Conservation (phyloP, 2,113 vertebrate genomes). For the Anhinga rufa region DNA sequence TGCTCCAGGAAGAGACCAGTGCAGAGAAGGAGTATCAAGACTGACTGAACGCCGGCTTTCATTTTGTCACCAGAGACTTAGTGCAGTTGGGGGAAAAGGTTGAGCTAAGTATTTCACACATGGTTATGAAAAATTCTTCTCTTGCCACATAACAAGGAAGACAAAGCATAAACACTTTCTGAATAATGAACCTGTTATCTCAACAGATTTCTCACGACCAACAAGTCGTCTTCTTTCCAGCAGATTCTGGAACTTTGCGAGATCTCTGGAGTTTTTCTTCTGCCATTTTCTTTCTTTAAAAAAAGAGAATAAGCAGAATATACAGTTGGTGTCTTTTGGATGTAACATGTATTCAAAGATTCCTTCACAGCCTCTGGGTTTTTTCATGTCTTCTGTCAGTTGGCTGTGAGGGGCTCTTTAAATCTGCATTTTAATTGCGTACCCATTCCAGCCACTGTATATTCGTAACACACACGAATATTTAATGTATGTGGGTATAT, state of each 20-base stretch:
- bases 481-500: constrained; percentile 19
- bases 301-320: constrained; percentile 53
- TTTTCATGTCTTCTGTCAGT: constrained; percentile 8
- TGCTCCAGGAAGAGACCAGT: background rate
- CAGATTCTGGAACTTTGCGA: background rate
- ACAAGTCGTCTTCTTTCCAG: constrained; percentile 25
- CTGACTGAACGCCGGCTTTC: accelerated
- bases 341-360: constrained; percentile 21
- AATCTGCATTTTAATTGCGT: background rate
- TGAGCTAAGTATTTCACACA: background rate
- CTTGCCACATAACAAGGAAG: constrained; percentile 37
- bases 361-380: background rate
- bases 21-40: background rate
- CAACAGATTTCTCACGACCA: constrained; percentile 30
- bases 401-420: constrained; percentile 11
- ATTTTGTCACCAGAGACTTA: background rate
- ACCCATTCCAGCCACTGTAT: constrained; percentile 31
- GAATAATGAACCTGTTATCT: constrained; percentile 14
- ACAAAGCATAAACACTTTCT: constrained; percentile 5
- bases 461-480: background rate
- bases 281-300: constrained; percentile 57
- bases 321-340: constrained; percentile 24
- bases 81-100: background rate
- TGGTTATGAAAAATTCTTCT: background rate
- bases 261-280: constrained; percentile 38